phyloP scores from a whole-genome alignment of 2,113 vertebrate species.

The Harpagus bidentatus region DNA sequence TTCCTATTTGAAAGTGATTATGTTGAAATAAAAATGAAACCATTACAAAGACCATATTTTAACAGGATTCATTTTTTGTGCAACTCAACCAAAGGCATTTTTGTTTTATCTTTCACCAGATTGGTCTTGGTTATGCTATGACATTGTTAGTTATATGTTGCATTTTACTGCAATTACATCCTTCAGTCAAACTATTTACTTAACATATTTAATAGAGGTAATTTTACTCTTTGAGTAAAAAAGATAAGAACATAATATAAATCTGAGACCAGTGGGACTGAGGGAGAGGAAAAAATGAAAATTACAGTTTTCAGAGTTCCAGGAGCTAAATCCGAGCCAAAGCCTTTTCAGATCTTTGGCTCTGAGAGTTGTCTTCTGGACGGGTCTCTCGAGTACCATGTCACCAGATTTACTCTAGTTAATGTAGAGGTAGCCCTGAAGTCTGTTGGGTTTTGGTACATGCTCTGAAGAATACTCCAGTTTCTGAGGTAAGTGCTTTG shows the following conservation, averaged over 20 bases:
- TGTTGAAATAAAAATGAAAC: not conserved
- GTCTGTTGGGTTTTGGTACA: not conserved
- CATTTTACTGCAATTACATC: not conserved
- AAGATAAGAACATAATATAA: not conserved
- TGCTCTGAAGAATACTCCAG: not conserved
- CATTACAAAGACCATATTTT: not conserved
- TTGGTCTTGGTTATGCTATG: not conserved
- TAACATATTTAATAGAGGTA: not conserved
- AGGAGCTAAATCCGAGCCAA: constrained; percentile 1
- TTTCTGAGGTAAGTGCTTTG: not conserved
- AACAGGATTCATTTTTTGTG: not conserved
- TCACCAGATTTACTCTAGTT: not conserved
- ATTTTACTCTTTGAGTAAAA: not conserved
- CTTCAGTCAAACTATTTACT: not conserved
- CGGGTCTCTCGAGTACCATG: not conserved
- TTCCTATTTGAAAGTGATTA: not conserved
- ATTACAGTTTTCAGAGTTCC: not conserved
- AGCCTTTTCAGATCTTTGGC: not conserved
- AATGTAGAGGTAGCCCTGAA: not conserved
- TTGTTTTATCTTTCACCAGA: not conserved
- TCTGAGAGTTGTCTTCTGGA: not conserved
- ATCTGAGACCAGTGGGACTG: not conserved
- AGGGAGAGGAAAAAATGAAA: not conserved
- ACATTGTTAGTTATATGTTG: not conserved
- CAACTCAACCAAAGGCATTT: not conserved